Base-by-base conservation (phyloP, 2,797 vertebrate genomes). In the Falco rusticolus region DNA sequence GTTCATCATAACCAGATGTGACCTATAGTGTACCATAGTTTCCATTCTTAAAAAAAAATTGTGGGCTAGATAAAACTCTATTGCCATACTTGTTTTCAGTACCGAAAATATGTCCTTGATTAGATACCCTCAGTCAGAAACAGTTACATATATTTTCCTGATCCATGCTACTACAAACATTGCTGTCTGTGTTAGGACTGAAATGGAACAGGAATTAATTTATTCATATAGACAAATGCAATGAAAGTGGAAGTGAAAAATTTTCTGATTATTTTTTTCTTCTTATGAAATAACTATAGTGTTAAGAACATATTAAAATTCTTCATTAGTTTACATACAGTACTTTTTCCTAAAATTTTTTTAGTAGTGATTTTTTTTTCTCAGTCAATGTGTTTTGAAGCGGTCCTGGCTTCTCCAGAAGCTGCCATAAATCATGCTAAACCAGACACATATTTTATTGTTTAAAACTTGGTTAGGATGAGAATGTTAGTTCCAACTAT, bases 351-450 rank as follows among this genome's bases (percentile, higher is more conserved):
- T 63, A 26, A 26, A 66, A 72, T 54, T 57, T 76, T 37, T 90
- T 72, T 84, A 33, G 11, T 47, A 51, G 21, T 37, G 14, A 28
- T 64, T 70, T 91, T 87, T 86, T 85, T 78, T 92, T 47, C 50
- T 95, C 24, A 64, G 29, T 76, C 64, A 74, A 77, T 65, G 59
- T 59, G 22, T 9, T 93, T 96, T 89, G 87, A 96, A 87, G 84
- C 50, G 26, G 43, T 77, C 29, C 17, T 16, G 47, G 64, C 41
- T 77, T 69, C 82, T 87, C 50, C 84, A 88, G 90, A 95, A 94
- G 48, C 77, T 91, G 93, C 89, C 77, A 66, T 88, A 95, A 94
- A 91, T 91, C 50, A 65, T 65, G 60, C 66, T 90, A 92, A 96
- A 66, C 34, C 95, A 51, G 84, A 90, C 15, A 66, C 2, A 28